Evolutionary conservation across 2,113 vertebrate species (phyloP).

Genomic region (Natator depressus): DNA sequence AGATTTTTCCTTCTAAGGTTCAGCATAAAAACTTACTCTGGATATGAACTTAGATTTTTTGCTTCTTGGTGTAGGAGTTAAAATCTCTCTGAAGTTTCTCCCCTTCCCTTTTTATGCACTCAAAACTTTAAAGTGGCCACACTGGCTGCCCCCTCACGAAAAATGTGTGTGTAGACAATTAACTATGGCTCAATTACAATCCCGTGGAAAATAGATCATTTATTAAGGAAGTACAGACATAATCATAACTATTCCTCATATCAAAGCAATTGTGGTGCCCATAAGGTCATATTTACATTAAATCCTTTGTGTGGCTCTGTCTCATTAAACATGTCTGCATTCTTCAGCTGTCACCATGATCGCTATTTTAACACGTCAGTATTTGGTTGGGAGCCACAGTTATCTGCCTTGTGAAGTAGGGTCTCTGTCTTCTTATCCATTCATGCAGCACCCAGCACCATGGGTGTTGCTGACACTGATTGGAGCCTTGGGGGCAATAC

Average conservation of each 20-base stretch:
- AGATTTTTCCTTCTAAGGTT: background rate
- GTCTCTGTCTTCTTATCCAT: background rate
- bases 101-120: background rate
- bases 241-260: background rate
- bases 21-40: fast-evolving
- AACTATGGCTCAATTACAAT: background rate
- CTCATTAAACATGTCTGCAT: background rate
- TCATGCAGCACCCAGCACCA: background rate
- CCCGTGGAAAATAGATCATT: background rate
- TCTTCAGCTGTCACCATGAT: background rate
- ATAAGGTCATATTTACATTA: background rate
- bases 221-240: fast-evolving
- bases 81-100: background rate
- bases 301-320: background rate
- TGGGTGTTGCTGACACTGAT: background rate
- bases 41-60: fast-evolving
- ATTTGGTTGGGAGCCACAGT: background rate
- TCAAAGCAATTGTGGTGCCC: background rate
- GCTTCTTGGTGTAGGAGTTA: background rate
- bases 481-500: fast-evolving
- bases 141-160: fast-evolving
- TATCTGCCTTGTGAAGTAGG: too few species aligned
- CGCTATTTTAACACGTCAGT: background rate
- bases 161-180: background rate
- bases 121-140: background rate